Conservation (phyloP, 2,888 invertebrate genomes). For the Eretmocerus hayati region DNA sequence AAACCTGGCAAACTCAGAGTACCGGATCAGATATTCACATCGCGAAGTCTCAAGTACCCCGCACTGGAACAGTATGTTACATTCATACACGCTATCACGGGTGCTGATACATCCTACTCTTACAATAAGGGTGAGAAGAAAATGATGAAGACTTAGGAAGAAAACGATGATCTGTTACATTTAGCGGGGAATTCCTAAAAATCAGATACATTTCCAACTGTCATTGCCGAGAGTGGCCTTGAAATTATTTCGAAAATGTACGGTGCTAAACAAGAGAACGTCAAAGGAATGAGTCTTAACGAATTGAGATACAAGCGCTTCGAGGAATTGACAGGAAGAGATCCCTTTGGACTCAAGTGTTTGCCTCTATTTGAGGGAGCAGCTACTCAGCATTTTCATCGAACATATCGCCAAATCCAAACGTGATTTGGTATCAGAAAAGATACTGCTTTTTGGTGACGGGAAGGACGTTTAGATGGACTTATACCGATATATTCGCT, state of each 20-base stretch:
- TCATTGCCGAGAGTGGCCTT: constrained; percentile 12
- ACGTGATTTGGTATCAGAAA: constrained; percentile 7
- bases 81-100: constrained; percentile 24
- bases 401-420: constrained; percentile 22
- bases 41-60: constrained; percentile 1
- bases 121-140: neutral
- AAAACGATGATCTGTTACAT: neutral
- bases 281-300: neutral
- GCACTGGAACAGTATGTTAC: constrained; percentile 14
- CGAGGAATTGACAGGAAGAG: neutral
- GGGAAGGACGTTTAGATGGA: constrained; percentile 5
- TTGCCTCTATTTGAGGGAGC: neutral
- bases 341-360: neutral
- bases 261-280: neutral
- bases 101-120: constrained; percentile 2
- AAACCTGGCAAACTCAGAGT: constrained; percentile 3
- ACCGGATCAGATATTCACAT: constrained; percentile 1
- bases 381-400: neutral
- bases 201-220: constrained; percentile 3
- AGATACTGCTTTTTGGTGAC: constrained; percentile 19
- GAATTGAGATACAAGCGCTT: neutral
- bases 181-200: constrained; percentile 6
- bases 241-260: constrained; percentile 8
- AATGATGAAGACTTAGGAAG: neutral
- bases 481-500: constrained; percentile 1